These are phyloP conservation scores for Microctenopoma stevenorrisi DNA, from an alignment of 2,797 vertebrate species.

Conservation along the genomic window DNA sequence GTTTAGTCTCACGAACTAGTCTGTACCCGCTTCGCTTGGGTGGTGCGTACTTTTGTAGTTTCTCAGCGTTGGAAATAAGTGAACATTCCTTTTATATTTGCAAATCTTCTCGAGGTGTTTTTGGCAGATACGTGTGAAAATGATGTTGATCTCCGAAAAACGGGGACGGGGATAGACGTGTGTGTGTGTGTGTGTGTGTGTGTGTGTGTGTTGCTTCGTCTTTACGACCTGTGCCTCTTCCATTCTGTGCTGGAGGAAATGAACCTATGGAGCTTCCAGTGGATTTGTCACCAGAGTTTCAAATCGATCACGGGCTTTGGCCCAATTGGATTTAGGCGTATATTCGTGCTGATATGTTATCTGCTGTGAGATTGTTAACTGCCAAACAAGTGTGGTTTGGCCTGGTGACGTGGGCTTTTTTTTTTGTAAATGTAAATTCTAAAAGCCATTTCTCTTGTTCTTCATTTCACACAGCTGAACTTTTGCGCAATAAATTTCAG, in stretches of 20 bases:
- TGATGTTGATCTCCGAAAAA: slow-evolving; percentile 57
- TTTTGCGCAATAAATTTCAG: background rate
- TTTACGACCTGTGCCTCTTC: slow-evolving; percentile 71
- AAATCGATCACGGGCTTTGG: slow-evolving; percentile 8
- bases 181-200: slow-evolving; percentile 26
- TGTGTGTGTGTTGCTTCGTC: slow-evolving; percentile 57
- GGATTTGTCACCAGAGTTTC: slow-evolving; percentile 25
- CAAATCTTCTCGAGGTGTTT: slow-evolving; percentile 41
- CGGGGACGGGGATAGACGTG: slow-evolving; percentile 29
- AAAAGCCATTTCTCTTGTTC: background rate
- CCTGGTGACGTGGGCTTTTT: background rate
- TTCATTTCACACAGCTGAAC: background rate
- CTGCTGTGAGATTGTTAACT: background rate
- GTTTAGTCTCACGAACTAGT: slow-evolving; percentile 59
- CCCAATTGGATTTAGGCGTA: background rate
- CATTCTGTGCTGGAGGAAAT: slow-evolving; percentile 50
- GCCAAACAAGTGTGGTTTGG: slow-evolving; percentile 1
- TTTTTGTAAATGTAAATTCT: background rate
- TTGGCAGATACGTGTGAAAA: slow-evolving; percentile 73
- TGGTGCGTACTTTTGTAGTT: slow-evolving; percentile 32
- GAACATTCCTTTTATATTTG: slow-evolving; percentile 39
- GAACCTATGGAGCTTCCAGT: slow-evolving; percentile 43
- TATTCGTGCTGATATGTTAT: background rate
- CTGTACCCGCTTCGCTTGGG: slow-evolving; percentile 35
- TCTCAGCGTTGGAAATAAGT: slow-evolving; percentile 36